phyloP scores from a whole-genome alignment of 1,140 invertebrate species.

The Propsilocerus akamusi region DNA sequence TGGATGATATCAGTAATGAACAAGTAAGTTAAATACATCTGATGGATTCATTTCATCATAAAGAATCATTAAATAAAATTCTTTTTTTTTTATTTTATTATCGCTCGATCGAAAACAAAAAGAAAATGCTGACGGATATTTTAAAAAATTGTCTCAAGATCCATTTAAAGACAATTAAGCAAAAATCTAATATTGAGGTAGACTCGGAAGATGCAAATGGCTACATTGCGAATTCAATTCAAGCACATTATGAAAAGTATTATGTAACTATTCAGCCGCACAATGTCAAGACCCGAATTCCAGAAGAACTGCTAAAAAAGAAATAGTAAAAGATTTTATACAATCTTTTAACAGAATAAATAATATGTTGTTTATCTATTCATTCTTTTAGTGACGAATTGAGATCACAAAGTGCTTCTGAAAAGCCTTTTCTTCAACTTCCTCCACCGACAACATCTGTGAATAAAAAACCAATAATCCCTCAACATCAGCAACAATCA shows the following conservation, averaged over 20 bases:
- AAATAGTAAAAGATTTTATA: conserved; percentile 10
- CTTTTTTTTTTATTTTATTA: background rate
- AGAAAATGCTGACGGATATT: conserved; percentile 15
- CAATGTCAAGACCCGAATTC: conserved; percentile 13
- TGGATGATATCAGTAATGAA: conserved; percentile 20
- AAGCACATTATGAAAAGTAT: conserved; percentile 14
- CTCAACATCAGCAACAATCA: background rate
- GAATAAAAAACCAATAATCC: background rate
- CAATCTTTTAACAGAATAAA: background rate
- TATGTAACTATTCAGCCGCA: conserved; percentile 13
- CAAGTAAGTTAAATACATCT: conserved; percentile 2
- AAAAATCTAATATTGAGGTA: conserved; percentile 10
- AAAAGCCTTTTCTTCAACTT: too few species aligned
- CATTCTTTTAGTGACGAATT: conserved; percentile 11
- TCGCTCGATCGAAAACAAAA: background rate
- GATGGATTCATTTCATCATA: background rate
- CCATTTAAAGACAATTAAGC: conserved; percentile 13
- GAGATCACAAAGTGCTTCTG: background rate
- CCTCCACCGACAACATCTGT: too few species aligned
- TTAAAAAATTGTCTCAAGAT: conserved; percentile 13
- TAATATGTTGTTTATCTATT: background rate
- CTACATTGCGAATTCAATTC: conserved; percentile 14
- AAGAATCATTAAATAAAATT: too few species aligned
- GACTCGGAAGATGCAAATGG: conserved; percentile 12
- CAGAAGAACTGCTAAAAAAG: conserved; percentile 18